Percentiles rank a stretch among this genome's conserved stretches.
phyloP scores from a whole-genome alignment of 2,797 vertebrate species.

The Australoheros facetus region DNA sequence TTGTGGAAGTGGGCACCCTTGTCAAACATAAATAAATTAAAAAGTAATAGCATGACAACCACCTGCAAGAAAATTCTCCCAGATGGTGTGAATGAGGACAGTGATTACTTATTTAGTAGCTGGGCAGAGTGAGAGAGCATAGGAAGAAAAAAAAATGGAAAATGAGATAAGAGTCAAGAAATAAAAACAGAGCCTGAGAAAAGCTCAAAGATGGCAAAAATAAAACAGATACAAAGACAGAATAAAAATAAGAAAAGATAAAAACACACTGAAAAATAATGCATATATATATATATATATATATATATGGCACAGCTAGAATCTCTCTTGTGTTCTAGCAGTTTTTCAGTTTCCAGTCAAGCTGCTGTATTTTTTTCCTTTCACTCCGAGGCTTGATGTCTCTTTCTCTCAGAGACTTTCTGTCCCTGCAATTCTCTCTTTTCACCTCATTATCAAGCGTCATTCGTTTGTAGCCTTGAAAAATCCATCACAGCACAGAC shows the following conservation, averaged over 20 bases:
- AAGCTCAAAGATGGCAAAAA: constrained; percentile 13
- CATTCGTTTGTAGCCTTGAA: background rate
- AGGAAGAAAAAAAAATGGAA: background rate
- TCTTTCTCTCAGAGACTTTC: constrained; percentile 12
- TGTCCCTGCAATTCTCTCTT: constrained; percentile 30
- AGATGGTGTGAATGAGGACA: constrained; percentile 78
- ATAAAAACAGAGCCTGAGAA: background rate
- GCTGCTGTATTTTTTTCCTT: background rate
- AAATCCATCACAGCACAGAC: constrained; percentile 21
- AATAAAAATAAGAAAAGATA: constrained; percentile 17
- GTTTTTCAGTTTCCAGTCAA: constrained; percentile 31
- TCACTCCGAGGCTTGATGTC: background rate
- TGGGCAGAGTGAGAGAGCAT: constrained; percentile 30
- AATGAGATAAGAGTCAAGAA: constrained; percentile 30
- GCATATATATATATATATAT: background rate
- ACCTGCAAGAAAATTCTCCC: constrained; percentile 65
- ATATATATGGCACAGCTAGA: constrained; percentile 7
- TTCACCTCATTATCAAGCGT: constrained; percentile 41
- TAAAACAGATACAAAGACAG: constrained; percentile 16
- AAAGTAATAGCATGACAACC: constrained; percentile 43
- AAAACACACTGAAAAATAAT: constrained; percentile 10
- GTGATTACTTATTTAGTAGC: constrained; percentile 74
- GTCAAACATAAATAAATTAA: constrained; percentile 19
- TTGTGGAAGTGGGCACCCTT: background rate
- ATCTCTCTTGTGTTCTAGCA: constrained; percentile 15